Percentiles rank a stretch among this genome's conserved stretches.
Conservation (phyloP, 2,888 invertebrate genomes). For the Parapristionchus giblindavisi region DNA sequence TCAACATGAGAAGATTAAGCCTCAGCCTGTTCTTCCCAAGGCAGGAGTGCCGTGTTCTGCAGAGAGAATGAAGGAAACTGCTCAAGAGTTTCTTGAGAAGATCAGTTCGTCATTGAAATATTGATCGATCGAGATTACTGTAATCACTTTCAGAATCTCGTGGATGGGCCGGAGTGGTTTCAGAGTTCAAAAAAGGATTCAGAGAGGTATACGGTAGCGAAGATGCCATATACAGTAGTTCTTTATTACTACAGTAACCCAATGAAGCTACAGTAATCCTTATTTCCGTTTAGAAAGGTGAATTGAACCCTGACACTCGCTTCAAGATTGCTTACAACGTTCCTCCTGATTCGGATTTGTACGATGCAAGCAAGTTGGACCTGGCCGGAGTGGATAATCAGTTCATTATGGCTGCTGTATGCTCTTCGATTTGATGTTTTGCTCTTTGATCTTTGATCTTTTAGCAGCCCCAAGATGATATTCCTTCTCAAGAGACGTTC, state of each 20-base stretch:
- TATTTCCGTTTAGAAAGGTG: not conserved
- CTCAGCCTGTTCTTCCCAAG: too few species aligned
- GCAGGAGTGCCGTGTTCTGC: too few species aligned
- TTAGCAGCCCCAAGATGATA: not conserved
- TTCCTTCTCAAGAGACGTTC: constrained; percentile 3
- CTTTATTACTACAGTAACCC: not conserved
- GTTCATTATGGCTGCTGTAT: constrained; percentile 27
- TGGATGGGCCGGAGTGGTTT: constrained; percentile 2
- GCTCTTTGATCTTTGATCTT: too few species aligned
- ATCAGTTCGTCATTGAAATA: constrained; percentile 16
- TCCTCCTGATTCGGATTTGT: constrained; percentile 24
- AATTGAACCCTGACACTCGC: constrained; percentile 24
- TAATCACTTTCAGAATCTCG: constrained; percentile 1
- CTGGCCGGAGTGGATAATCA: constrained; percentile 11
- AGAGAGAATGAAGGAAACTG: constrained; percentile 31
- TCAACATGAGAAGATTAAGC: too few species aligned
- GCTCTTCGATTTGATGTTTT: not conserved
- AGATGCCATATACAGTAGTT: not conserved
- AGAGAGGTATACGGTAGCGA: constrained; percentile 12
- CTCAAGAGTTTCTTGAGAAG: constrained; percentile 20
- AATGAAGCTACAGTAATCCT: not conserved
- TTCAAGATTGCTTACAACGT: constrained; percentile 24
- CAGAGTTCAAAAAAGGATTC: constrained; percentile 25
- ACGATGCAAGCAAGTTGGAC: constrained; percentile 24
- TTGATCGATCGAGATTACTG: not conserved